Conservation (phyloP, 2,888 invertebrate species). For the Callyntrura guangdongensis region DNA sequence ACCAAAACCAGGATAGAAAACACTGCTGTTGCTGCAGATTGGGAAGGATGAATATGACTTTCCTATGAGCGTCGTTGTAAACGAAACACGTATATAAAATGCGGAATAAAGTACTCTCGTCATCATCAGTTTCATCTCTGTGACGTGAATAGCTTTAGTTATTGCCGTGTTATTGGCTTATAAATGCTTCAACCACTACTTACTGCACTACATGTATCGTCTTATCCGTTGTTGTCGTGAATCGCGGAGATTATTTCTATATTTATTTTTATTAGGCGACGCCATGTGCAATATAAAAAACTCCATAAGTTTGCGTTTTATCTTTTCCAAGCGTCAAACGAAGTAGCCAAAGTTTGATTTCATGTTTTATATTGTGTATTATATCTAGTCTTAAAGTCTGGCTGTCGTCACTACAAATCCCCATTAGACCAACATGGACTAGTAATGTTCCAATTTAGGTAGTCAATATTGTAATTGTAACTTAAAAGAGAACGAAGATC, state of each 20-base stretch:
- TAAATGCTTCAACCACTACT: constrained; percentile 23
- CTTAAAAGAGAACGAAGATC: background rate
- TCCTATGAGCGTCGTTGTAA: constrained; percentile 19
- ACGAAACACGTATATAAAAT: constrained; percentile 24
- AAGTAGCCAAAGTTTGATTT: no score
- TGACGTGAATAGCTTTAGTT: constrained; percentile 48
- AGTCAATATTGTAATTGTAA: background rate
- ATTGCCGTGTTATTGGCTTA: background rate
- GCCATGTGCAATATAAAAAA: background rate
- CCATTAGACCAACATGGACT: no score
- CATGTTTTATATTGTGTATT: background rate
- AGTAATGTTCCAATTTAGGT: background rate
- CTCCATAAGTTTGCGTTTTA: background rate
- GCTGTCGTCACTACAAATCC: background rate
- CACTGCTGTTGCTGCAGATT: constrained; percentile 23
- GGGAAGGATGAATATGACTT: constrained; percentile 48
- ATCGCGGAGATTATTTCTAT: constrained; percentile 44
- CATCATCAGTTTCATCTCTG: constrained; percentile 14
- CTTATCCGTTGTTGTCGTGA: constrained; percentile 34
- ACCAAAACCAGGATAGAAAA: constrained; percentile 59
- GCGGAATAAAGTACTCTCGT: constrained; percentile 41
- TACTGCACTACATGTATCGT: constrained; percentile 10
- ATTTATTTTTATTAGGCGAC: constrained; percentile 41
- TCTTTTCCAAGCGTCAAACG: background rate
- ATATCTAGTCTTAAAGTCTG: background rate